Evolutionary conservation across 1,140 invertebrate genomes (phyloP), one percentile per base, ranked within the genome.

Genomic region (Saxidomus purpurata): DNA sequence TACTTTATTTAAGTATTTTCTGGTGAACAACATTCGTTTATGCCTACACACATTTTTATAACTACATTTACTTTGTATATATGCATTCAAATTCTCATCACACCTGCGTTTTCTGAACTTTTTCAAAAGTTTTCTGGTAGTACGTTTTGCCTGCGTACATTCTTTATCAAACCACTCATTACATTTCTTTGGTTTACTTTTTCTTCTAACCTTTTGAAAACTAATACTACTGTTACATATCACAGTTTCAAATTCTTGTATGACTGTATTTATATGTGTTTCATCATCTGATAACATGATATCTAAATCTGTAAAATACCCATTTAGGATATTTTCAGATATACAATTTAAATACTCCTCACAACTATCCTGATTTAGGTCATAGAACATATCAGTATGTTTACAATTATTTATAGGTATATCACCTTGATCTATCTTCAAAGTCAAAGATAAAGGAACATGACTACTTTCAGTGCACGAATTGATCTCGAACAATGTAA

Each of bases 41-140:
- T 40, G 4, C 25, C 40, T 76, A 76, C 71, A 76, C n/a, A 40
- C 31, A 43, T 40, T 43, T 76, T 76, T 76, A 76, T 76, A 76
- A 3, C 8, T 40, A 43, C n/a, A 17, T 76, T 76, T 76, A 40
- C 31, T 36, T n/a, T 40, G 25, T n/a, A 71, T 8, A 22, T 76
- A 76, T 9, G 8, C 25, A 13, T 76, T 36, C 34, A 76, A 76
- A 9, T 36, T 38, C 9, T 40, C 38, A 43, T 34, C 38, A 40
- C 36, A 38, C 11, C 71, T 28, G 22, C 36, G 19, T n/a, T 15
- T 38, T 25, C 36, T 40, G 11, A 76, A 76, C 13, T 22, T 11
- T 40, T 76, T 76, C 31, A 76, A 76, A 40, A 25, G 34, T 11
- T 31, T 38, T 15, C n/a, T 43, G 2, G 34, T 13, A n/a, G 3